Percentiles rank a stretch among this genome's conserved stretches.
Evolutionary conservation across 2,888 invertebrate species (phyloP).

Genomic region (Salpingus planirostris): DNA sequence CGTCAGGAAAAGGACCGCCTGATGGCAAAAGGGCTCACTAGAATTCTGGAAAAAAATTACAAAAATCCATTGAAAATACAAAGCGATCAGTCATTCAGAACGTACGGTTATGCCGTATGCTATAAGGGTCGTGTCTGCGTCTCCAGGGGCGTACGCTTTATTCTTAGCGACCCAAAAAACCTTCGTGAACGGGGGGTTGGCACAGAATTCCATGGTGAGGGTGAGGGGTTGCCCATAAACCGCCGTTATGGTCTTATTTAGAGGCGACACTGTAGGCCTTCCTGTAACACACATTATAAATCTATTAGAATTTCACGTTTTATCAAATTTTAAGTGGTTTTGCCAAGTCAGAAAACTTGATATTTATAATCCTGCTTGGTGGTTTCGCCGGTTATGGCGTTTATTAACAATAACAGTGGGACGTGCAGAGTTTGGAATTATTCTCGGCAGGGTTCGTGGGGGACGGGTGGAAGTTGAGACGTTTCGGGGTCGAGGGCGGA

Average conservation of each 20-base stretch:
- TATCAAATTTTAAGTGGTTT: no score
- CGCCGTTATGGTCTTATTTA: constrained; percentile 57
- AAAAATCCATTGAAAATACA: not conserved
- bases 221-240: constrained; percentile 60
- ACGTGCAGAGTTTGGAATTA: no score
- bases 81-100: not conserved
- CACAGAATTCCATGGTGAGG: constrained; percentile 65
- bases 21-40: constrained; percentile 49
- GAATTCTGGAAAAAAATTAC: constrained; percentile 46
- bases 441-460: no score
- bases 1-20: constrained; percentile 50
- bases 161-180: constrained; percentile 55
- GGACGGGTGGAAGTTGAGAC: no score
- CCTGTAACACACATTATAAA: constrained; percentile 46
- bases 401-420: no score
- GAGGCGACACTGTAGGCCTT: constrained; percentile 56
- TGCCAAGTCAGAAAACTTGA: no score
- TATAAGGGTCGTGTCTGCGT: constrained; percentile 42
- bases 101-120: constrained; percentile 46
- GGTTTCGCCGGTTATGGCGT: no score
- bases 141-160: constrained; percentile 47
- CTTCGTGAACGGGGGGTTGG: constrained; percentile 59
- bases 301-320: no score
- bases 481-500: no score
- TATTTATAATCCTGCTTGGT: no score